phyloP scores from a whole-genome alignment of 2,797 vertebrate genomes.

The Gouania willdenowi region DNA sequence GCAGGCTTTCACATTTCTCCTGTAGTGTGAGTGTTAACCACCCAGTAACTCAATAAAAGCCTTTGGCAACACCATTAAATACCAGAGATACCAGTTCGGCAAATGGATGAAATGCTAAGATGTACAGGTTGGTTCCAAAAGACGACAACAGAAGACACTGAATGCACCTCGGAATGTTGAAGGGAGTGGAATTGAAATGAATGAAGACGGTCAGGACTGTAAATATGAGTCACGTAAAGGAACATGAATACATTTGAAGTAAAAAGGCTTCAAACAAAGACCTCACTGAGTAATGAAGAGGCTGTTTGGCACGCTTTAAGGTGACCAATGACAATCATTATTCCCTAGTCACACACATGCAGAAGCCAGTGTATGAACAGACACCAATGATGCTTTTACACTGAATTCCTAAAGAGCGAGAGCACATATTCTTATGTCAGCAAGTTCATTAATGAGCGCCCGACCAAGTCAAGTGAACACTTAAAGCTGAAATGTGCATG shows the following conservation, averaged over 20 bases:
- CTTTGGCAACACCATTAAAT: conserved; percentile 20
- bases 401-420: conserved; percentile 19
- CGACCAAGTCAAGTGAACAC: conserved; percentile 28
- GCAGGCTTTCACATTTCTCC: not conserved
- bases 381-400: conserved; percentile 21
- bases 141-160: conserved; percentile 5
- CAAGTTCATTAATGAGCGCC: conserved; percentile 35
- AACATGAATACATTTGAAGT: too few relatives aligned
- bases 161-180: too few relatives aligned
- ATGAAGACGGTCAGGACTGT: too few relatives aligned
- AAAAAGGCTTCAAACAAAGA: too few relatives aligned
- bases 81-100: conserved; percentile 1
- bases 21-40: conserved; percentile 9
- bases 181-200: too few relatives aligned
- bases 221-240: too few relatives aligned
- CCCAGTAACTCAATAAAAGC: conserved; percentile 1
- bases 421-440: conserved; percentile 20
- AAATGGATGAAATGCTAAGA: not conserved
- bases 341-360: conserved; percentile 22
- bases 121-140: too few relatives aligned
- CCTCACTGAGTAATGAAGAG: conserved; percentile 32
- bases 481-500: conserved; percentile 22
- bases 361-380: conserved; percentile 20
- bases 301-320: conserved; percentile 30
- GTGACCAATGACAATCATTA: conserved; percentile 24